Base-by-base conservation (phyloP, 1,140 invertebrate species). In the Drosophila mayri region DNA sequence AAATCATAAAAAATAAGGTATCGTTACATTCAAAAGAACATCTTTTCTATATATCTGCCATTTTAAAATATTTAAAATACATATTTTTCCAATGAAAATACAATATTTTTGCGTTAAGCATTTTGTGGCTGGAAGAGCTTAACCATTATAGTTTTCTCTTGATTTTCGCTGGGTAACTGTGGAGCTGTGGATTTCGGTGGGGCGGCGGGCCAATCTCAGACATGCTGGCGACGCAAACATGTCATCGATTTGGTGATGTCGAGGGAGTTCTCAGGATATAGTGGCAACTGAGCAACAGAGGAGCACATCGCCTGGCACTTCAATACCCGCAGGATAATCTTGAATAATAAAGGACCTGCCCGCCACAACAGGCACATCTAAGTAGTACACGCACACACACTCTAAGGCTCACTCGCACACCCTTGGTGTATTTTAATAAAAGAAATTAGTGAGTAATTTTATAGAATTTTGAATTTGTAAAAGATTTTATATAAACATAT, bases 211-310 rank as follows among this genome's bases (percentile, higher is more conserved):
- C 62, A 38, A 70, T 70, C 38, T 61, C 84, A 87, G 84, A 88
- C 84, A 88, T 88, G 84, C 84, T 90, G 84, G 84, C 84, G 84
- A 88, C 84, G 70, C 80, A 88, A 90, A 88, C 84, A 88, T 84
- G 84, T 88, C 84, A 88, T 90, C 84, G 77, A 90, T 75, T 77
- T 63, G 37, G 28, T 11, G 62, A 43, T 41, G 62, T 35, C 66
- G 41, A 6, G 37, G 63, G 44, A 70, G 22, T 63, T 59, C 38
- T 12, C 37, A 30, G 52, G 54, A 64, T 43, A 61, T 46, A 41
- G 76, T 70, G 74, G 62, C 67, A 81, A 54, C 62, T 38, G 46
- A 60, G 16, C 37, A 75, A 54, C 62, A 49, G 46, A 60, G 16
- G 30, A 75, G 59, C 62, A 71, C 61, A 65, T 46, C 58, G 65